Base-by-base conservation (phyloP, 2,113 vertebrate genomes). In the Plecotus auritus region DNA sequence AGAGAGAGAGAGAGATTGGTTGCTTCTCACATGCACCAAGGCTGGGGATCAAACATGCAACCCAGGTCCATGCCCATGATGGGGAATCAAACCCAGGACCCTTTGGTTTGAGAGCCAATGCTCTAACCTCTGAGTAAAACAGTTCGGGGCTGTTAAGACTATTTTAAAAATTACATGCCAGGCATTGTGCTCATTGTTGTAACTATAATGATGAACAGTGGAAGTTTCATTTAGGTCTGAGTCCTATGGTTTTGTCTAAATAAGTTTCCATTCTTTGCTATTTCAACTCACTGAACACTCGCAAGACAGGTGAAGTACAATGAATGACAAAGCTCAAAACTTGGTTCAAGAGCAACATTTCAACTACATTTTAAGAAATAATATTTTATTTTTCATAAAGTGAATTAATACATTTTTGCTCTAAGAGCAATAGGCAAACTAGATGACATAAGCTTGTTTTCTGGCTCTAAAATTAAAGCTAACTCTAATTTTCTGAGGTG, bases 341-440 rank as follows among this genome's bases (percentile, higher is more conserved):
- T 28, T 83, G 81, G 59, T 32, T 87, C 54, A 90, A 85, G 32
- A 88, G 18, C 13, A 88, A 91, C 35, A 64, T 51, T 87, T 78
- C 54, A 95, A 90, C 20, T 66, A 22, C 4, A 72, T 76, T 95
- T 89, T 76, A 91, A 83, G 84, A 45, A 28, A 78, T 90, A 40
- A 28, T 1, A 66, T 76, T 88, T 94, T 87, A 54, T 78, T 95
- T 86, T 93, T 91, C 66, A 89, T 64, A 84, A 88, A 86, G 69
- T 66, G 35, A 90, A 59, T 18, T 45, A 67, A 64, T 66, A 6
- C 30, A 85, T 66, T 86, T 76, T 37, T 77, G 49, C 45, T 67
- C 26, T 59, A 85, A 87, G 16, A 92, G 14, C 32, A 90, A 77
- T 49, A 45, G 28, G 12, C 9, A 73, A 96, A 95, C 35, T 92